These are phyloP conservation scores for Dryocosmus kuriphilus DNA, from an alignment of 2,888 invertebrate genomes.

Conservation along the genomic window DNA sequence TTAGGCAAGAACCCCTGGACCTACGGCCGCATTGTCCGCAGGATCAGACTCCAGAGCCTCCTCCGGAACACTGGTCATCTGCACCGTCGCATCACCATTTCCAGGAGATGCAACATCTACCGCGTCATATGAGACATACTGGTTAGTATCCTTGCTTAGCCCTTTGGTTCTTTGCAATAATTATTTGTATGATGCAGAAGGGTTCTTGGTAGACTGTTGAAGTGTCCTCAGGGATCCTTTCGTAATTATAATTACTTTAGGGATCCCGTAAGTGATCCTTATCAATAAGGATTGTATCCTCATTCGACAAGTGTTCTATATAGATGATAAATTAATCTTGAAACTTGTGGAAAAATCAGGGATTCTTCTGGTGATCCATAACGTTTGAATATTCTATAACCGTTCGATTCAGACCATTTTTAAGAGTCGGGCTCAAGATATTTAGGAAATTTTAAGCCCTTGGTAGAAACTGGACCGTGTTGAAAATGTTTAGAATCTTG, in stretches of 20 bases:
- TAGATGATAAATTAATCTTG: too few species aligned
- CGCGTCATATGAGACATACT: slow-evolving; percentile 71
- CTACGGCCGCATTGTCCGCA: slow-evolving; percentile 84
- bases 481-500: too few species aligned
- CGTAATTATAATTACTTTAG: background rate
- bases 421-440: too few species aligned
- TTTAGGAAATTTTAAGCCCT: too few species aligned
- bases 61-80: slow-evolving; percentile 71
- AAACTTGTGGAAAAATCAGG: too few species aligned
- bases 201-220: background rate
- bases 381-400: too few species aligned
- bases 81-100: slow-evolving; percentile 70
- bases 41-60: slow-evolving; percentile 78
- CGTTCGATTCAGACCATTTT: too few species aligned
- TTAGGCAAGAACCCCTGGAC: slow-evolving; percentile 88
- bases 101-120: slow-evolving; percentile 70
- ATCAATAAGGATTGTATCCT: too few species aligned
- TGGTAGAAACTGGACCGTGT: too few species aligned
- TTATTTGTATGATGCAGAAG: background rate
- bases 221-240: background rate
- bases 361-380: too few species aligned
- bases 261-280: too few species aligned
- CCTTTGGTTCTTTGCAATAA: background rate
- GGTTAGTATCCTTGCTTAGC: slow-evolving; percentile 49
- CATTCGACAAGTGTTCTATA: too few species aligned